Conservation (phyloP, 2,888 invertebrate species). For the Acholoe squamosa region DNA sequence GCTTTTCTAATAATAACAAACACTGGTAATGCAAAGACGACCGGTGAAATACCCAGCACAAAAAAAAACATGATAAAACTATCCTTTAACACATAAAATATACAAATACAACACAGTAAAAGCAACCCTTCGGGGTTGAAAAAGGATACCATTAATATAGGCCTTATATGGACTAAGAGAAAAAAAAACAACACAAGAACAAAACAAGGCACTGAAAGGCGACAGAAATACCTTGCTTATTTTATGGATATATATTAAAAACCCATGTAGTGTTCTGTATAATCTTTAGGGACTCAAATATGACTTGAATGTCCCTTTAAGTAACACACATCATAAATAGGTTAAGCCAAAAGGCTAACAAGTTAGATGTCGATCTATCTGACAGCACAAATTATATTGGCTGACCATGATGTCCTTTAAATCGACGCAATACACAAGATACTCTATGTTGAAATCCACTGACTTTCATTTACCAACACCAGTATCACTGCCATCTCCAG, state of each 20-base stretch:
- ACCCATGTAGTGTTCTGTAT: background rate
- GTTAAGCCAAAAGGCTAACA: conserved; percentile 9
- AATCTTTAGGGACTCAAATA: background rate
- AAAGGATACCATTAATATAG: background rate
- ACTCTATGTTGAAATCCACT: no score
- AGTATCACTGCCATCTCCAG: no score
- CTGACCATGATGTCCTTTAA: no score
- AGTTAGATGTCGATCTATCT: background rate
- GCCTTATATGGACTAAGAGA: background rate
- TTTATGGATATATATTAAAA: conserved; percentile 18
- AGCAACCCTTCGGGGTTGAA: background rate
- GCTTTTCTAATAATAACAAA: background rate
- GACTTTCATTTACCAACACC: no score
- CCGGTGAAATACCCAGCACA: background rate
- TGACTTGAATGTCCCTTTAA: background rate
- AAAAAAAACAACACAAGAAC: background rate
- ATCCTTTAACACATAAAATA: background rate
- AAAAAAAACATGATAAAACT: conserved; percentile 20
- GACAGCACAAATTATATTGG: no score
- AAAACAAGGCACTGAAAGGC: background rate
- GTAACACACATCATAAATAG: background rate
- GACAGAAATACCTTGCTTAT: background rate
- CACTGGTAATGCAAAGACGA: background rate
- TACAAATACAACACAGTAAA: conserved; percentile 33
- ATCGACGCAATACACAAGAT: no score